Evolutionary conservation across 2,113 vertebrate genomes (phyloP), one percentile per base, ranked within the genome.

Genomic region (Agelaius phoeniceus): DNA sequence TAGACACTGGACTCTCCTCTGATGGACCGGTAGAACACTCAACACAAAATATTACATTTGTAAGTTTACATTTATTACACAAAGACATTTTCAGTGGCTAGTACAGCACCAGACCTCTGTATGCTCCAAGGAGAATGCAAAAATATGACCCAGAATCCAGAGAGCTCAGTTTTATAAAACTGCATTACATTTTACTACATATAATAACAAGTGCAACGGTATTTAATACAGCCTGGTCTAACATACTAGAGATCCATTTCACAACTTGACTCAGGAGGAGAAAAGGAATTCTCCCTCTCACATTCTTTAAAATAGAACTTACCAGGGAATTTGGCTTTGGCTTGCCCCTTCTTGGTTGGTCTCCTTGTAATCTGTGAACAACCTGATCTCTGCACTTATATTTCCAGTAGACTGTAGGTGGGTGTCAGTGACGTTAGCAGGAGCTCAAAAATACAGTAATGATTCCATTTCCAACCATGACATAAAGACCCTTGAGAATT

Each of bases 341-440:
- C 93, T 94, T 96, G 84, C 86, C 84, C 91, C 83, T 93, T 79
- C 80, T 75, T 91, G 80, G 84, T 59, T 81, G 71, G 90, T 48
- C 87, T 94, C 83, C 89, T 89, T 33, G 63, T 62, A 82, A 72
- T 91, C 90, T 75, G 85, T 68, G 89, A 92, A 67, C 61, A 37
- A 59, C 79, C 74, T 69, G 83, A 51, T 84, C 84, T 93, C 87
- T 96, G 94, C 74, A 73, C 94, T 98, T 98, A 93, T 96, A 98
- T 82, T 94, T 88, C 81, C 87, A 89, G 65, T 48, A 82, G 94
- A 72, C 85, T 90, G 96, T 58, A 93, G 91, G 93, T 94, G 94
- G 96, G 91, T 97, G 96, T 95, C 93, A 96, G 12, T 98, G 98
- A 98, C 90, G 95, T 97, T 91, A 96, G 96, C 93, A 95, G 80